Conservation (phyloP, 2,797 vertebrate genomes). For the Okamejei kenojei region DNA sequence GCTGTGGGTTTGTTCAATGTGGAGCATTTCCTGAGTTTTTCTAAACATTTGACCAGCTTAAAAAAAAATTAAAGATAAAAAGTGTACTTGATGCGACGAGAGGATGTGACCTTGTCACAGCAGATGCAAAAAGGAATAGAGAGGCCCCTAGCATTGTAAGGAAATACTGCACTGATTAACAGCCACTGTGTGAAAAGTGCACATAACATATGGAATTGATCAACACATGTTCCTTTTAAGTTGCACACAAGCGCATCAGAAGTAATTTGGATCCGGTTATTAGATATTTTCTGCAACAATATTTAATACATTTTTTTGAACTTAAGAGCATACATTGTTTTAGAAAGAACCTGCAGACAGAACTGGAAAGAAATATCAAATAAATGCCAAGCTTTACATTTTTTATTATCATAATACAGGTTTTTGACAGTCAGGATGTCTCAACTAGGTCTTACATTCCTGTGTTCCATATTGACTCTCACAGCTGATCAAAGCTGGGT, state of each 20-base stretch:
- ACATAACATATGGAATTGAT: constrained; percentile 34
- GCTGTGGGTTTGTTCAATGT: constrained; percentile 15
- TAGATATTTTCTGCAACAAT: constrained; percentile 17
- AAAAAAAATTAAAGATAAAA: constrained; percentile 27
- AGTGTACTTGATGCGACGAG: background rate
- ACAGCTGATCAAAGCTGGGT: background rate
- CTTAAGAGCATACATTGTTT: constrained; percentile 28
- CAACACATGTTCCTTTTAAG: constrained; percentile 17
- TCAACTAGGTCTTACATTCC: background rate
- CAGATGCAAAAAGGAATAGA: constrained; percentile 3
- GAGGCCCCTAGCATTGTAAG: background rate
- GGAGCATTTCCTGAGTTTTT: constrained; percentile 2
- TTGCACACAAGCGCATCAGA: background rate
- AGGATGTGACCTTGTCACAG: constrained; percentile 26
- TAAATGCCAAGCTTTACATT: background rate
- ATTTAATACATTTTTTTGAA: background rate
- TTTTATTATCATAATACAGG: background rate
- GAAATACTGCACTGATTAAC: constrained; percentile 30
- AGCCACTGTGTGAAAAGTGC: background rate
- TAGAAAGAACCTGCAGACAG: background rate
- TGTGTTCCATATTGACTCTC: background rate
- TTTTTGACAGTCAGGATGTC: background rate
- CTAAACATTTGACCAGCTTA: constrained; percentile 21
- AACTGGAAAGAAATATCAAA: background rate
- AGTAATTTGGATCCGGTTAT: constrained; percentile 4